Evolutionary conservation across 2,797 vertebrate genomes (phyloP), one percentile per base, ranked within the genome.

Genomic region (Smutsia temminckii): DNA sequence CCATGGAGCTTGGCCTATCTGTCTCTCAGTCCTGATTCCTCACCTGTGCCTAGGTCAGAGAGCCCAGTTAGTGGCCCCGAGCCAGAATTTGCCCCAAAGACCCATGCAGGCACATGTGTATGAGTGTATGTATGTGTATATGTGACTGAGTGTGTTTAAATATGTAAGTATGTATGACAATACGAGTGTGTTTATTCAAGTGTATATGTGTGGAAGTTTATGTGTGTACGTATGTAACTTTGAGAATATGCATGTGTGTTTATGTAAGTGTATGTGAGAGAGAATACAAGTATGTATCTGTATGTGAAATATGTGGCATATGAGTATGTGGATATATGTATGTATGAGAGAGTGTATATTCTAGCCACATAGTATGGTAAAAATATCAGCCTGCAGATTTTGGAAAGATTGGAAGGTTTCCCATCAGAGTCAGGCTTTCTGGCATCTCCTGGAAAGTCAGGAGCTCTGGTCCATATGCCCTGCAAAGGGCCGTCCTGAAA

Each of bases 71-170:
- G n/a, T 11, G 12, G 53, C 25, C 55, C 69, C 7, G 42, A 55
- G 34, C 46, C 63, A 55, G 79, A 53, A 3, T 69, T 53, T n/a
- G 46, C n/a, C 20, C 66, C 29, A 16, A 0, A 18, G 27, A 20
- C 0, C 3, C 2, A 1, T 25, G 34, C 13, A 11, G 8, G 12
- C 5, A 5, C 37, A 42, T 72, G 61, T 61, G 57, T n/a, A 5
- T 59, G 32, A 1, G 46, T 12, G 11, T 10, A n/a, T 23, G 17
- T 83, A 32, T 46, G 16, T 32, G 84, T 14, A 18, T 12, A 8
- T 7, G 12, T 27, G 16, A 46, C 46, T 46, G 46, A 46, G 46
- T 21, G 23, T 25, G 42, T 20, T 5, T 46, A 8, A 53, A 32
- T 13, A n/a, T 20, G 8, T 46, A 8, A 53, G 42, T 20, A n/a